Evolutionary conservation across 2,113 vertebrate genomes (phyloP).

Genomic region (Syrmaticus mikado): DNA sequence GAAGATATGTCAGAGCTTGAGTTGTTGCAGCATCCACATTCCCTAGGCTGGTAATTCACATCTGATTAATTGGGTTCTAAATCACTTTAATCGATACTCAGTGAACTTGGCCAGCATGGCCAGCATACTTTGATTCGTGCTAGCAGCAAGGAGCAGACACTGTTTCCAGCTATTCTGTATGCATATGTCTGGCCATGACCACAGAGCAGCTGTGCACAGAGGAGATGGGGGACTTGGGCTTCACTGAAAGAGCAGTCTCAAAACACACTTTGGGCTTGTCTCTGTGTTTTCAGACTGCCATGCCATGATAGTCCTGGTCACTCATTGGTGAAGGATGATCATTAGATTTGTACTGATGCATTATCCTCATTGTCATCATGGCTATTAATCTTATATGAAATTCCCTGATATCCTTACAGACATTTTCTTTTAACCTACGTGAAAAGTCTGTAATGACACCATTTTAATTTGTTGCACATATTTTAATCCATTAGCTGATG

Average conservation of each 20-base stretch:
- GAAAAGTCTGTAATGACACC: background rate
- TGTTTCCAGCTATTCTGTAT: background rate
- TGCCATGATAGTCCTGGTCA: background rate
- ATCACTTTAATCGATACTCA: background rate
- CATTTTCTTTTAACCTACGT: background rate
- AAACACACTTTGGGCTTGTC: background rate
- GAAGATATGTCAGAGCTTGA: background rate
- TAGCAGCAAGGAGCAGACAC: background rate
- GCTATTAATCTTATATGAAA: background rate
- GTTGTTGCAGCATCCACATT: background rate
- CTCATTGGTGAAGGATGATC: background rate
- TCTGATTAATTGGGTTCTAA: background rate
- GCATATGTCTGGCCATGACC: accelerated
- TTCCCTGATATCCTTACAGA: background rate
- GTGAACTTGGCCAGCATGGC: background rate
- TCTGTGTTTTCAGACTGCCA: background rate
- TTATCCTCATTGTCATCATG: background rate
- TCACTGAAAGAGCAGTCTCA: background rate
- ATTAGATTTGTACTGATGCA: background rate
- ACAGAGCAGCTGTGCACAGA: accelerated
- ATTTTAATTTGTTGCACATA: background rate
- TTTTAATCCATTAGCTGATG: background rate
- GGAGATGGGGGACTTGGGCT: background rate
- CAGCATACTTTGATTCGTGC: background rate
- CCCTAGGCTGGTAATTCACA: background rate